Percentiles rank a stretch among this genome's conserved stretches.
Evolutionary conservation across 2,113 vertebrate species (phyloP).

Genomic region (Xiphophorus maculatus): DNA sequence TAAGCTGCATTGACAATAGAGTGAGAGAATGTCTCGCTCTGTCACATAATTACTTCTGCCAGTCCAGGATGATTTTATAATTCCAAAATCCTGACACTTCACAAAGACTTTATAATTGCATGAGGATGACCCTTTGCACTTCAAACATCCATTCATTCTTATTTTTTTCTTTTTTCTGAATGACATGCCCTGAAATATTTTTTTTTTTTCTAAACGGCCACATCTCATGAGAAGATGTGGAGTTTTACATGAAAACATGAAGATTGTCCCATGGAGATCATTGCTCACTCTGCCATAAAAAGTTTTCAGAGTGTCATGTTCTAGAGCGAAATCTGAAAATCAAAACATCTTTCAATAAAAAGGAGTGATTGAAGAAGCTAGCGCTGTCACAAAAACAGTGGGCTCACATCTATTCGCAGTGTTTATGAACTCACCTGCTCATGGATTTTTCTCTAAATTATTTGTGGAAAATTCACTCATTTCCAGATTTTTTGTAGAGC

Average conservation of each 20-base stretch:
- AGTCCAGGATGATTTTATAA: constrained; percentile 78
- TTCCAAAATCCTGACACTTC: constrained; percentile 84
- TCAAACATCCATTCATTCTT: constrained; percentile 81
- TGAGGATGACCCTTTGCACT: constrained; percentile 75
- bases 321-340: constrained; percentile 19
- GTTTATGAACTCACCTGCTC: no score
- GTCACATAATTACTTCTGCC: constrained; percentile 73
- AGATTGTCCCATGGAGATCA: constrained; percentile 76
- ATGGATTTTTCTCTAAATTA: no score
- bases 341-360: constrained; percentile 18
- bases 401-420: no score
- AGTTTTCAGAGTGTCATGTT: constrained; percentile 58
- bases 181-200: constrained; percentile 72
- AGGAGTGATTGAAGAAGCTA: no score
- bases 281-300: constrained; percentile 22
- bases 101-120: constrained; percentile 86
- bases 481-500: no score
- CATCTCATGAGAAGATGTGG: constrained; percentile 83
- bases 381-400: no score
- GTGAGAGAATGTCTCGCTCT: constrained; percentile 70
- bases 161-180: constrained; percentile 73
- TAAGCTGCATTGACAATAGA: constrained; percentile 69
- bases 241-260: constrained; percentile 94
- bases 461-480: no score
- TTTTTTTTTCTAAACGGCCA: constrained; percentile 46